Percentiles rank a stretch among this genome's conserved stretches.
Conservation (phyloP, 2,113 vertebrate genomes). For the Platysternon megacephalum region DNA sequence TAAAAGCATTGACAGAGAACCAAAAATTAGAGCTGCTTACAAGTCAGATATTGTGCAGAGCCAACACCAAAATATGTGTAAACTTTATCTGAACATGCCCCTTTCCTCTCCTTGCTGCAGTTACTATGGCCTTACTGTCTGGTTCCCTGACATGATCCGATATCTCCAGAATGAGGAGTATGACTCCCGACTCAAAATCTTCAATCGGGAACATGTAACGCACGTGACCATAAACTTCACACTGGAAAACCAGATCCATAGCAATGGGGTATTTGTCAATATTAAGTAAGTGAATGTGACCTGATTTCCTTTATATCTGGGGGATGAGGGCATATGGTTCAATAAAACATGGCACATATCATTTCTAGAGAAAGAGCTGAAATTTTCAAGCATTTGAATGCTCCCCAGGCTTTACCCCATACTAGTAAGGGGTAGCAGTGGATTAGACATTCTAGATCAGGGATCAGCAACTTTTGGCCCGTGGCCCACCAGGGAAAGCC, state of each 20-base stretch:
- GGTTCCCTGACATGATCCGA: slow-evolving; percentile 99
- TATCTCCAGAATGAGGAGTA: slow-evolving; percentile 94
- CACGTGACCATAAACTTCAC: slow-evolving; percentile 96
- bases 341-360: background rate
- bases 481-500: too few species aligned
- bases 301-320: background rate
- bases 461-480: too few species aligned
- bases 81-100: background rate
- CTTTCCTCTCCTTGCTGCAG: slow-evolving; percentile 68
- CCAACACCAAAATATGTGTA: background rate
- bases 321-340: background rate
- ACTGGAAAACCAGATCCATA: slow-evolving; percentile 95
- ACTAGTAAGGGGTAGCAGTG: background rate
- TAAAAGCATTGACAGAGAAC: background rate
- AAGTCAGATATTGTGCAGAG: background rate
- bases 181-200: slow-evolving; percentile 87
- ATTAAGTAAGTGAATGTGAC: slow-evolving; percentile 84
- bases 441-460: background rate
- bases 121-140: slow-evolving; percentile 95
- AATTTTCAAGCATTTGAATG: background rate
- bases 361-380: background rate
- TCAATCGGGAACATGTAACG: slow-evolving; percentile 87
- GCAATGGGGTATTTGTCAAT: slow-evolving; percentile 89
- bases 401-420: background rate
- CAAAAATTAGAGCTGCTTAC: background rate